Conservation (phyloP, 2,797 vertebrate genomes). For the Sebastes hubbsi region DNA sequence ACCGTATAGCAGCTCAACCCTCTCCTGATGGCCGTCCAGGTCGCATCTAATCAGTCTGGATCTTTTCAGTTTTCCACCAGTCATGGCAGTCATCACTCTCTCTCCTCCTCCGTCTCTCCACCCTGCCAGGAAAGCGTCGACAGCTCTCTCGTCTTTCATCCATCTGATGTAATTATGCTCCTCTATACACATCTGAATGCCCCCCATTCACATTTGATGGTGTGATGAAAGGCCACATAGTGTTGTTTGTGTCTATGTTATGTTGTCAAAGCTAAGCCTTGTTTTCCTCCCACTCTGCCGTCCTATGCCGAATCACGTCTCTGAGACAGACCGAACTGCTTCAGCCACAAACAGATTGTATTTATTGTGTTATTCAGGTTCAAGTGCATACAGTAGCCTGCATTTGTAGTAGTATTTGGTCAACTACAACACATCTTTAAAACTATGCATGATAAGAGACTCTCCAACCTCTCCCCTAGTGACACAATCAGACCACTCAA, state of each 20-base stretch:
- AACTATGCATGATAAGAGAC: too few relatives aligned
- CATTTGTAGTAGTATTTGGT: neutral
- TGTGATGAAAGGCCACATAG: conserved; percentile 21
- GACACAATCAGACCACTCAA: too few relatives aligned
- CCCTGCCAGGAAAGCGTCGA: conserved; percentile 57
- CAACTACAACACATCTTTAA: neutral
- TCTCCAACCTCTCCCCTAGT: too few relatives aligned
- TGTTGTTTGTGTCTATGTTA: neutral
- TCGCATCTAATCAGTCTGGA: neutral
- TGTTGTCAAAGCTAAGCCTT: neutral
- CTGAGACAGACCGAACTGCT: neutral
- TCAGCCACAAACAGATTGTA: neutral
- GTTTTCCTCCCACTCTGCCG: too few relatives aligned
- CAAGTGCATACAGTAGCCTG: neutral
- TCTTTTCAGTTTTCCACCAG: conserved; percentile 43
- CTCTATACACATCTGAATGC: conserved; percentile 34
- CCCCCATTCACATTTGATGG: conserved; percentile 51
- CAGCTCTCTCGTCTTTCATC: conserved; percentile 64
- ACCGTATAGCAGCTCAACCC: neutral
- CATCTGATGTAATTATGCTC: conserved; percentile 57
- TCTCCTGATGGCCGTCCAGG: neutral
- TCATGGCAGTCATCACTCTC: conserved; percentile 24
- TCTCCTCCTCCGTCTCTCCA: conserved; percentile 30
- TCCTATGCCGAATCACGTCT: neutral
- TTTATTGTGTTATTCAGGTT: neutral